Evolutionary conservation across 1,140 invertebrate genomes (phyloP).

Genomic region (Augochlora pura): DNA sequence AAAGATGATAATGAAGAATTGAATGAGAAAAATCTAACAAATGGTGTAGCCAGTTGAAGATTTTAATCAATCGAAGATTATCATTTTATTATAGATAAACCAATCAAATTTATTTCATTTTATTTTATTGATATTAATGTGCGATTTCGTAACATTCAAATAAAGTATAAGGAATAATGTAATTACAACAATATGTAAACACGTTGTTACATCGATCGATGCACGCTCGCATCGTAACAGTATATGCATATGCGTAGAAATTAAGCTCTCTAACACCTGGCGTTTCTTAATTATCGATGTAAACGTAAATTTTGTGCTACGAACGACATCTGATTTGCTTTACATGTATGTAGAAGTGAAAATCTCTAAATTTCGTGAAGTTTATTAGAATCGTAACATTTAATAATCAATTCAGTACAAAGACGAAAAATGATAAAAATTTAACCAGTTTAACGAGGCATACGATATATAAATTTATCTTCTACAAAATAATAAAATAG

Average conservation of each 20-base stretch:
- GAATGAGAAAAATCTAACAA: conserved; percentile 55
- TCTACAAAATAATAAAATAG: neutral
- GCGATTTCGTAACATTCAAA: neutral
- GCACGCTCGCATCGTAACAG: neutral
- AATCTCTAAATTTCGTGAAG: neutral
- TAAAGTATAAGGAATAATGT: too few relatives aligned
- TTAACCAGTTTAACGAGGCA: neutral
- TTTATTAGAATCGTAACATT: neutral
- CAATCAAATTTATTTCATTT: neutral
- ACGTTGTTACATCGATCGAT: neutral
- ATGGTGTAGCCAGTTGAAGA: neutral
- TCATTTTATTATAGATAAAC: neutral
- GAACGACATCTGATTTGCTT: neutral
- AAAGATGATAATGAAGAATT: conserved; percentile 60
- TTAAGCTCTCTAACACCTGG: neutral
- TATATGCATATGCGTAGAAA: neutral
- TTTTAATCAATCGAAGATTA: neutral
- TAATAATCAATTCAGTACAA: neutral
- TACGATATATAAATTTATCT: neutral
- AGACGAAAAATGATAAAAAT: neutral
- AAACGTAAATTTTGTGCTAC: neutral
- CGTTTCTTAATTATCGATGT: neutral
- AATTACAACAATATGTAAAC: neutral
- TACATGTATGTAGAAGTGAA: neutral
- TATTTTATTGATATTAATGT: neutral